phyloP scores from a whole-genome alignment of 2,113 vertebrate species.

The Erythrocercus mccallii region DNA sequence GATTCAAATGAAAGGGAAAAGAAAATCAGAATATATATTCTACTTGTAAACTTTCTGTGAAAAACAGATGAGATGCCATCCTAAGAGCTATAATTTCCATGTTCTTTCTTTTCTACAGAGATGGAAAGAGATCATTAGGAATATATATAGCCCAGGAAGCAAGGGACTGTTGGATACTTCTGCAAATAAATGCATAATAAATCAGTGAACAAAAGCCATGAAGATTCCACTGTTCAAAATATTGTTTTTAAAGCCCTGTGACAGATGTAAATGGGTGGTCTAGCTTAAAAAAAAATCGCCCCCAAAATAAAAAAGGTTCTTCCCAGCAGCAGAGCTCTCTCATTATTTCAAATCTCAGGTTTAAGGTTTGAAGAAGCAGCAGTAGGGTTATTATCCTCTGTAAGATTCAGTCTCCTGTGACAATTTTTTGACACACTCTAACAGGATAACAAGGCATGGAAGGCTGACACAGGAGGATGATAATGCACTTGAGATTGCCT shows the following conservation, averaged over 20 bases:
- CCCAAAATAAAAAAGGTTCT: neutral
- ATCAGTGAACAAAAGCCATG: constrained; percentile 8
- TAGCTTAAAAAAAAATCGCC: neutral
- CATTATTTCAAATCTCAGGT: constrained; percentile 51
- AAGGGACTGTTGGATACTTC: neutral
- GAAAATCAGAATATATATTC: constrained; percentile 16
- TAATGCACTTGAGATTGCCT: constrained; percentile 54
- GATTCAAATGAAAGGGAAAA: constrained; percentile 1
- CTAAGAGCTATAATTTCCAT: constrained; percentile 27
- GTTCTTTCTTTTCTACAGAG: constrained; percentile 12
- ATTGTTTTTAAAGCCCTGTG: neutral
- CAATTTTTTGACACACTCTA: constrained; percentile 71
- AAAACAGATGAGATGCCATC: neutral
- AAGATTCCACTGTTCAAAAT: neutral
- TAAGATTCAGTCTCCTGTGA: constrained; percentile 59
- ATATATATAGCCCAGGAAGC: neutral
- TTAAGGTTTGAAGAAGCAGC: constrained; percentile 42
- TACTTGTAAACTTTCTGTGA: neutral
- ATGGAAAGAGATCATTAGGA: constrained; percentile 14
- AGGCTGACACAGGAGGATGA: constrained; percentile 53
- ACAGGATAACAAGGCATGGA: constrained; percentile 67
- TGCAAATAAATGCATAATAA: constrained; percentile 6
- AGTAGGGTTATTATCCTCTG: constrained; percentile 65
- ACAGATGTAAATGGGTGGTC: constrained; percentile 15
- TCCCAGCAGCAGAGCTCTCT: constrained; percentile 29